Evolutionary conservation across 2,113 vertebrate genomes (phyloP).

Genomic region (Steatornis caripensis): DNA sequence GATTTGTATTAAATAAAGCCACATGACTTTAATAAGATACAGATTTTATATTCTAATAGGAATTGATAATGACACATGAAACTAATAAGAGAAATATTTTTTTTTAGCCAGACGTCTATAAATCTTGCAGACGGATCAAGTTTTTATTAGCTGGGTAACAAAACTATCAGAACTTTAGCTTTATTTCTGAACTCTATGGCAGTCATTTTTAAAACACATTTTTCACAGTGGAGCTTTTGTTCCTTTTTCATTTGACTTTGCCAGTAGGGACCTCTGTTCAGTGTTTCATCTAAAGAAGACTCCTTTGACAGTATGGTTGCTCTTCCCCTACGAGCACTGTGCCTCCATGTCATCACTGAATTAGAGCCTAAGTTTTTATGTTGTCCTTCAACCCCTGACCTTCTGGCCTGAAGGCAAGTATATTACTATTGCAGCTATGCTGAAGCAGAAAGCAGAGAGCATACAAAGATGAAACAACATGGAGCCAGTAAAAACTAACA

Average conservation of each 20-base stretch:
- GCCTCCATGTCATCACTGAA: neutral
- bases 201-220: neutral
- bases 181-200: neutral
- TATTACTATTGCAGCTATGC: neutral
- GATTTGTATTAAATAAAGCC: neutral
- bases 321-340: neutral
- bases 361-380: constrained; percentile 29
- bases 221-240: neutral
- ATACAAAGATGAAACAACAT: neutral
- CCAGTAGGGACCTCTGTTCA: constrained; percentile 40
- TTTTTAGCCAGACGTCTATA: neutral
- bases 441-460: neutral
- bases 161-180: neutral
- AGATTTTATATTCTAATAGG: neutral
- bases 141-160: neutral
- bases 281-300: constrained; percentile 23
- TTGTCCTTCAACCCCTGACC: constrained; percentile 49
- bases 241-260: constrained; percentile 58
- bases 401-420: constrained; percentile 19
- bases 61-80: neutral
- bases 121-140: neutral
- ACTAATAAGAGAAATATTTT: neutral
- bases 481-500: neutral
- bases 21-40: neutral
- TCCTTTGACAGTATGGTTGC: constrained; percentile 36